phyloP scores from a whole-genome alignment of 2,113 vertebrate species.

The Azemiops feae region DNA sequence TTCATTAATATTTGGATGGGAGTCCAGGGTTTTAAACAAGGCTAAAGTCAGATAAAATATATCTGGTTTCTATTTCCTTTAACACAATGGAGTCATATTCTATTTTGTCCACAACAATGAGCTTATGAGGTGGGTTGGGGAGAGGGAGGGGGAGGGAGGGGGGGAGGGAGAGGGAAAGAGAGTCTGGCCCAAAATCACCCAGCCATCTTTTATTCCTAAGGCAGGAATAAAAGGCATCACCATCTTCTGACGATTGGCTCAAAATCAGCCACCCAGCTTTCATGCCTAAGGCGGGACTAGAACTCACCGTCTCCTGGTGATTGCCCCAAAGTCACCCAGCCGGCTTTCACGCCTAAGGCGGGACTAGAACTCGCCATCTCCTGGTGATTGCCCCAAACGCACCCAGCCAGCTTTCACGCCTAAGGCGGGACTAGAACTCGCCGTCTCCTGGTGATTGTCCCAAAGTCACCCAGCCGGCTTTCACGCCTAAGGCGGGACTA shows the following conservation, averaged over 20 bases:
- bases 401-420: too few relatives aligned
- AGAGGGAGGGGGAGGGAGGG: neutral
- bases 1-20: neutral
- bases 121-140: neutral
- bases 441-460: too few relatives aligned
- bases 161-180: neutral
- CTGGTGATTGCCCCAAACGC: too few relatives aligned
- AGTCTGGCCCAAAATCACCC: neutral
- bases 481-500: too few relatives aligned
- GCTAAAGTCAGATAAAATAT: neutral
- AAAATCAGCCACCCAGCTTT: neutral
- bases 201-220: neutral
- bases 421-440: too few relatives aligned
- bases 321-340: neutral
- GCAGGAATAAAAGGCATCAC: neutral
- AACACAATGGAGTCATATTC: neutral
- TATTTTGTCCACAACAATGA: neutral
- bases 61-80: neutral
- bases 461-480: too few relatives aligned
- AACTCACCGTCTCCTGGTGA: neutral
- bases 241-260: neutral
- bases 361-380: too few relatives aligned
- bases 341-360: neutral
- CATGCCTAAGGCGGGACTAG: neutral
- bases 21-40: neutral